Evolutionary conservation across 2,888 invertebrate genomes (phyloP), one percentile per base, ranked within the genome.

Genomic region (Drosophila macrospina): DNA sequence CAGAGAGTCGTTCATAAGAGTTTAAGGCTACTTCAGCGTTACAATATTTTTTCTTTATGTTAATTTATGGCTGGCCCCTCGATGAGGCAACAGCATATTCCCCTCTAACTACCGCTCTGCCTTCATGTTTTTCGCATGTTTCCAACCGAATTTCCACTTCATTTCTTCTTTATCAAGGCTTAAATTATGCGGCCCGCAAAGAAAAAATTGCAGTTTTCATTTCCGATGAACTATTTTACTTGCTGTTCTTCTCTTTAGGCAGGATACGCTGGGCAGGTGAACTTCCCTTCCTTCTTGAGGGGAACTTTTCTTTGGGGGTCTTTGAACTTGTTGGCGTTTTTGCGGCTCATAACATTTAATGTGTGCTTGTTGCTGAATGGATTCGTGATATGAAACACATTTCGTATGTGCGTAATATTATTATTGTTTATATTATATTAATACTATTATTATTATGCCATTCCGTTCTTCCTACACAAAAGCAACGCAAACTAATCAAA

Each of bases 281-380:
- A 24, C 7, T 39, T 39, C 10, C 39, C n/a, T n/a, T n/a, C n/a
- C n/a, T n/a, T 16, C 16, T 24, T 11, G 4, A 13, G 30, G 20
- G 34, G 4, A 11, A 28, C 11, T n/a, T 57, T 26, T 56, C 45
- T 15, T 24, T 15, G 1, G 51, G 51, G 82, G 84, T 86, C 82
- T 78, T 73, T 82, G 86, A 82, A 86, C 86, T 69, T 62, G 50
- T 69, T 69, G 80, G 71, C 83, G 76, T 71, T 86, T 77, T 68
- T 83, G 86, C 78, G 55, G 66, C 86, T 67, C 81, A 66, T 86
- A 77, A 82, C 67, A 72, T 66, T 68, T 77, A 68, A 77, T 77
- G 69, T 69, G 45, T 42, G 50, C 20, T 5, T 28, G 10, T 16
- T 45, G 15, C 13, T 15, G 10, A 37, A 50, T 52, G 68, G 69